Percentiles rank a stretch among this genome's conserved stretches.
phyloP scores from a whole-genome alignment of 2,113 vertebrate genomes.

The Athene noctua region DNA sequence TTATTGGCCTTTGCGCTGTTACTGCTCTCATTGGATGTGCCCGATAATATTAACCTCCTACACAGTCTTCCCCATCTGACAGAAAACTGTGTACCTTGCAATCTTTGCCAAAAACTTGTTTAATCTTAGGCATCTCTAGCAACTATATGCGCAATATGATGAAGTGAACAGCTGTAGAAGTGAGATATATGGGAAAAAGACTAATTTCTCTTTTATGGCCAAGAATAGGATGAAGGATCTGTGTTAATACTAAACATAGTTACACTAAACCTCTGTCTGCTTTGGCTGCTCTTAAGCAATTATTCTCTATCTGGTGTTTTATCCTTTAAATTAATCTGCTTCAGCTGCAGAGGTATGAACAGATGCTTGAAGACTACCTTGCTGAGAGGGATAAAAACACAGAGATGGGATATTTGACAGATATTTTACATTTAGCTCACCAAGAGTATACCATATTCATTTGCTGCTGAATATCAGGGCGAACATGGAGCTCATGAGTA shows the following conservation, averaged over 20 bases:
- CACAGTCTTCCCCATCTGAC: background rate
- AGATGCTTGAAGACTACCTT: background rate
- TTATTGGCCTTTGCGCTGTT: background rate
- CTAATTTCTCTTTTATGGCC: slow-evolving; percentile 1
- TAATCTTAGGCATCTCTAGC: slow-evolving; percentile 2
- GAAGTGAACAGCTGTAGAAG: background rate
- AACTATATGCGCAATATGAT: background rate
- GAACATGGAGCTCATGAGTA: background rate
- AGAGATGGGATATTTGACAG: background rate
- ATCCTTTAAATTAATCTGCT: background rate
- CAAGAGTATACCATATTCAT: background rate
- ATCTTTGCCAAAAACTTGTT: slow-evolving; percentile 11
- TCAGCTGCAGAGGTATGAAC: slow-evolving; percentile 1
- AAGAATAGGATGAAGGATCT: slow-evolving; percentile 2
- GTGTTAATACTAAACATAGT: background rate
- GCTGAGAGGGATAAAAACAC: background rate
- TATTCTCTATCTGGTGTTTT: background rate
- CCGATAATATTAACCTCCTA: background rate
- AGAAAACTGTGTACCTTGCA: background rate
- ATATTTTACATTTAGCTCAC: background rate
- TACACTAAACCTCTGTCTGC: background rate
- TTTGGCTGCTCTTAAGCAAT: slow-evolving; percentile 1
- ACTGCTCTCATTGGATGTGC: background rate
- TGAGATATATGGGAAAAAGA: background rate
- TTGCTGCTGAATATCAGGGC: background rate